Evolutionary conservation across 2,113 vertebrate genomes (phyloP), one percentile per base, ranked within the genome.

Genomic region (Machaerirhynchus nigripectus): DNA sequence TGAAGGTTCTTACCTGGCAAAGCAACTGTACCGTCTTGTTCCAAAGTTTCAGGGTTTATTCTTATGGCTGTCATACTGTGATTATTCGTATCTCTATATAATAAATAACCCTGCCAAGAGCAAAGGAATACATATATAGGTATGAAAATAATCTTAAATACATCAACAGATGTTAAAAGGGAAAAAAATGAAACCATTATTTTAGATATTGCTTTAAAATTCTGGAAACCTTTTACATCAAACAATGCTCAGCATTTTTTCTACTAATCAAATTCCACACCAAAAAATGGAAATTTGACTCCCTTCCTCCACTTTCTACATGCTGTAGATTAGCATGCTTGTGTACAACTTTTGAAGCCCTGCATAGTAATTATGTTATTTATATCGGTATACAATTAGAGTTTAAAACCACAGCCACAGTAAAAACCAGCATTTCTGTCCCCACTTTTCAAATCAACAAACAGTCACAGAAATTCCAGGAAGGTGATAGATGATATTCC

Each of bases 41-140:
- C 99, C 98, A 99, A 95, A 84, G 99, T 99, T 98, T 99, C 99
- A 65, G 99, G 99, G 97, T 99, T 99, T 98, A 99, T 99, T 98
- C 99, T 99, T 97, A 99, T 81, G 81, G 99, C 99, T 65, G 99
- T 98, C 98, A 99, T 98, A 95, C 98, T 99, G 97, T 99, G 99
- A 98, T 98, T 99, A 98, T 98, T 99, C n/a, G 97, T 97, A 97
- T 99, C 99, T 97, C 98, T 98, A 96, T 99, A 99, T 84, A 99
- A 98, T 98, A 99, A 98, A 97, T 98, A 99, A 87, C 99, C 99
- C 99, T 99, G 95, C 57, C 49, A 96, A 96, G 23, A 88, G 37
- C 24, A 94, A 84, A 85, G 13, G 80, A 7, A 73, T 30, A 47
- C 3, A 63, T 0, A n/a, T 0, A n/a, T 3, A 50, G 20, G 15